phyloP scores from a whole-genome alignment of 2,113 vertebrate genomes.

The Corapipo altera region DNA sequence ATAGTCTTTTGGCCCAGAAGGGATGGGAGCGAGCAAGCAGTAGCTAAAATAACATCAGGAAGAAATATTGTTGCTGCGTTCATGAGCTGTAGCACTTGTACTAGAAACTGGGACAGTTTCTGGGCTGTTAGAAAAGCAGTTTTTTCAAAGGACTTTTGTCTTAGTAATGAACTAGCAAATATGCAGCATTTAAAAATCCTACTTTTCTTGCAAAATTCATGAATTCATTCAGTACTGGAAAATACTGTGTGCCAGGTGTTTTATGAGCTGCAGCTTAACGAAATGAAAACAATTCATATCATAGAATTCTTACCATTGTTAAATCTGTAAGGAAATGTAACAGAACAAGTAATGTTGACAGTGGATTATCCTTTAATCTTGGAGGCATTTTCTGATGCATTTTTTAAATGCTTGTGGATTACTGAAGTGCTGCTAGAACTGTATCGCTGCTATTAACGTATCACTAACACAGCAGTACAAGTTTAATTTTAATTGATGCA shows the following conservation, averaged over 20 bases:
- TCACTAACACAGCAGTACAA: neutral
- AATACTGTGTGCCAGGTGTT: neutral
- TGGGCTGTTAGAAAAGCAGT: neutral
- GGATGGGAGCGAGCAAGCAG: neutral
- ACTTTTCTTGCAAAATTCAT: neutral
- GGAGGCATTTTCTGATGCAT: neutral
- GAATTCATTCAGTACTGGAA: neutral
- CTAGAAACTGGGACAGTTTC: neutral
- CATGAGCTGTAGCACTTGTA: rapidly evolving
- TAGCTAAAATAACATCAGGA: neutral
- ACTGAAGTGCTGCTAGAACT: neutral
- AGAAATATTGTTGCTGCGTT: neutral
- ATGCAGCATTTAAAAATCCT: neutral
- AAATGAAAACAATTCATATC: neutral
- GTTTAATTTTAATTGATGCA: neutral
- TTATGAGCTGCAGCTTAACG: neutral
- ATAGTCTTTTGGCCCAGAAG: neutral
- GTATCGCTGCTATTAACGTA: neutral
- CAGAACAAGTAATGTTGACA: neutral
- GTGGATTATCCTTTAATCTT: neutral
- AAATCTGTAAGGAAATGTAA: neutral
- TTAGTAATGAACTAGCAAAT: neutral
- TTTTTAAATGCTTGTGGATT: neutral
- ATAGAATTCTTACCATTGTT: neutral
- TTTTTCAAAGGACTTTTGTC: neutral